Evolutionary conservation across 2,888 invertebrate genomes (phyloP).

Genomic region (Noctua comes): DNA sequence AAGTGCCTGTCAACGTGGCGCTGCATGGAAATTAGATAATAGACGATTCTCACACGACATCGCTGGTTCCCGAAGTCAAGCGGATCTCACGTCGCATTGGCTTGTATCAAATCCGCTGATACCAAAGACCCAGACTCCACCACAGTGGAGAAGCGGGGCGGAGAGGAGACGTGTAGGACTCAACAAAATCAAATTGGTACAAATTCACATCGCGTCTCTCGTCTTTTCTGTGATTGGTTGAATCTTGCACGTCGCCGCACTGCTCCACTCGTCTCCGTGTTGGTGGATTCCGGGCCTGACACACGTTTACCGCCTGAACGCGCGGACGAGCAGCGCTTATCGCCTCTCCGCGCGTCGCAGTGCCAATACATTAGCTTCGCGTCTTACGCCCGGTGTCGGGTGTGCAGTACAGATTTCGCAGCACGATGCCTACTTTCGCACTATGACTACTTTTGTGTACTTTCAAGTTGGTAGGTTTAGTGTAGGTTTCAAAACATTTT

Average conservation of each 20-base stretch:
- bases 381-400: too few relatives aligned
- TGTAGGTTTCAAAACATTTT: too few relatives aligned
- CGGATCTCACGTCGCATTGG: background rate
- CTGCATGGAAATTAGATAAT: background rate
- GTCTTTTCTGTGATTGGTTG: background rate
- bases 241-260: background rate
- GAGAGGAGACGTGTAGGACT: background rate
- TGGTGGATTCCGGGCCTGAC: too few relatives aligned
- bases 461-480: too few relatives aligned
- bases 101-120: background rate
- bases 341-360: too few relatives aligned
- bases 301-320: too few relatives aligned
- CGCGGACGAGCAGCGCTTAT: background rate
- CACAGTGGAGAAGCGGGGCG: background rate
- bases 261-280: background rate
- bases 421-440: too few relatives aligned
- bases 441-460: too few relatives aligned
- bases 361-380: too few relatives aligned
- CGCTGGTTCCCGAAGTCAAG: background rate
- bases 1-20: background rate
- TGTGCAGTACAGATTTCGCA: too few relatives aligned
- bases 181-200: background rate
- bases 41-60: background rate
- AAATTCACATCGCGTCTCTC: background rate
- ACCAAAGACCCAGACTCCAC: background rate